A percentile compares a stretch with the other conserved stretches of the same genome.
Evolutionary conservation across 2,888 invertebrate species (phyloP).

Genomic region (Spodoptera picta): DNA sequence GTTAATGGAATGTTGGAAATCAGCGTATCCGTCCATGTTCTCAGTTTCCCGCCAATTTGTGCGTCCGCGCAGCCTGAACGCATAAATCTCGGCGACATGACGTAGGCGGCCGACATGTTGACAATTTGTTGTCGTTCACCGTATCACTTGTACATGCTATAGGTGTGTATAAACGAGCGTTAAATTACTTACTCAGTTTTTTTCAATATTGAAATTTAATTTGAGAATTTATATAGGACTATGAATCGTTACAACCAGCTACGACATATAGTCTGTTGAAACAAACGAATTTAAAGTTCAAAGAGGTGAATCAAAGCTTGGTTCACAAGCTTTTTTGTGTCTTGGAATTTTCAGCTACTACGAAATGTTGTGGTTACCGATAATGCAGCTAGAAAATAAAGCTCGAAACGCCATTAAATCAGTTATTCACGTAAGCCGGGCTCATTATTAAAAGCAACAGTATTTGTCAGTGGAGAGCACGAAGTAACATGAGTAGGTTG

Average conservation of each 20-base stretch:
- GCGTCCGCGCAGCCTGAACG: constrained; percentile 77
- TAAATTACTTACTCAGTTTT: constrained; percentile 46
- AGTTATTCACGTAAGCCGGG: constrained; percentile 64
- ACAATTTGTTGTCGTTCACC: constrained; percentile 78
- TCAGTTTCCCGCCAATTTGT: constrained; percentile 84
- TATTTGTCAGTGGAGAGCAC: constrained; percentile 74
- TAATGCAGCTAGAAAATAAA: constrained; percentile 52
- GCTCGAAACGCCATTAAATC: constrained; percentile 60
- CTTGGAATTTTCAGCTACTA: constrained; percentile 24
- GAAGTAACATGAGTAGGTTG: constrained; percentile 73
- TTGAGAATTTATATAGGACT: constrained; percentile 13
- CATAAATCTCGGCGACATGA: constrained; percentile 84
- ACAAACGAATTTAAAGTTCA: constrained; percentile 39
- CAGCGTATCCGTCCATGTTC: constrained; percentile 71
- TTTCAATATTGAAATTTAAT: constrained; percentile 37
- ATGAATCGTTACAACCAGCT: constrained; percentile 13
- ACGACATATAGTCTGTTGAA: constrained; percentile 9
- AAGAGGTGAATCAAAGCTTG: constrained; percentile 47
- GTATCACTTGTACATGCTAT: constrained; percentile 52
- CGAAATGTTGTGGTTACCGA: constrained; percentile 41
- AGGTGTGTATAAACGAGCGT: constrained; percentile 50
- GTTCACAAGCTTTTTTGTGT: constrained; percentile 38
- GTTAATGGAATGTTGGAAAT: constrained; percentile 72
- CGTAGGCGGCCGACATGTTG: constrained; percentile 85
- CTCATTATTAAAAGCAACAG: constrained; percentile 72